These are phyloP conservation scores for Machimus rusticus DNA, from an alignment of 2,888 invertebrate species.

Conservation along the genomic window DNA sequence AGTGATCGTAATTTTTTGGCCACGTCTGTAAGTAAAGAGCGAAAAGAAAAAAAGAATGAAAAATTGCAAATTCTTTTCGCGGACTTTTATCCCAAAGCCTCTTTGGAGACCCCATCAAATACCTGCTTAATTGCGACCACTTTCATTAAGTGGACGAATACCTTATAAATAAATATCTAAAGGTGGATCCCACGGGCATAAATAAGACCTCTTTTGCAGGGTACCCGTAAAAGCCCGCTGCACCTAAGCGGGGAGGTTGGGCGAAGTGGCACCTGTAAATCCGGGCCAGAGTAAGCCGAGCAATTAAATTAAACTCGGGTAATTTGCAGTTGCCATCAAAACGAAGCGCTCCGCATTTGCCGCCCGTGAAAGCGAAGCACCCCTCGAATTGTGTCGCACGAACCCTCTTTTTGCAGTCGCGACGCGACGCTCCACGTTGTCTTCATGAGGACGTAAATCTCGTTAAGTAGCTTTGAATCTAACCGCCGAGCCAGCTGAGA, in stretches of 20 bases:
- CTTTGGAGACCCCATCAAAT: neutral
- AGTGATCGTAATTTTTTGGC: too few relatives aligned
- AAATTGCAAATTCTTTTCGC: too few relatives aligned
- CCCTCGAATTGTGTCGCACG: neutral
- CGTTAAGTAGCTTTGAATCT: neutral
- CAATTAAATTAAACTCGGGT: neutral
- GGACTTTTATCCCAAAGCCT: too few relatives aligned
- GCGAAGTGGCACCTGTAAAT: neutral
- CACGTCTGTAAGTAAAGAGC: too few relatives aligned
- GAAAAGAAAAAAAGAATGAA: too few relatives aligned
- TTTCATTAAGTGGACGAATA: neutral
- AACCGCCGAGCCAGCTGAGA: neutral
- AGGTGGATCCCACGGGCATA: neutral
- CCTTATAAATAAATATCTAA: neutral
- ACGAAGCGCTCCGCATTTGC: neutral
- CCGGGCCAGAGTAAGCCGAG: neutral
- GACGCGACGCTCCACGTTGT: neutral
- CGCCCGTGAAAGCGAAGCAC: neutral
- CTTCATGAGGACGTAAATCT: neutral
- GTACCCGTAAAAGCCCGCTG: neutral
- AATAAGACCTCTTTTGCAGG: neutral
- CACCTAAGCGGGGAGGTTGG: neutral
- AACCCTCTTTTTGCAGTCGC: neutral
- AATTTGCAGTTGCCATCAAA: neutral
- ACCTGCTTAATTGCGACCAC: neutral